These are phyloP conservation scores for Gari tellinella DNA, from an alignment of 2,888 invertebrate genomes.

Conservation along the genomic window DNA sequence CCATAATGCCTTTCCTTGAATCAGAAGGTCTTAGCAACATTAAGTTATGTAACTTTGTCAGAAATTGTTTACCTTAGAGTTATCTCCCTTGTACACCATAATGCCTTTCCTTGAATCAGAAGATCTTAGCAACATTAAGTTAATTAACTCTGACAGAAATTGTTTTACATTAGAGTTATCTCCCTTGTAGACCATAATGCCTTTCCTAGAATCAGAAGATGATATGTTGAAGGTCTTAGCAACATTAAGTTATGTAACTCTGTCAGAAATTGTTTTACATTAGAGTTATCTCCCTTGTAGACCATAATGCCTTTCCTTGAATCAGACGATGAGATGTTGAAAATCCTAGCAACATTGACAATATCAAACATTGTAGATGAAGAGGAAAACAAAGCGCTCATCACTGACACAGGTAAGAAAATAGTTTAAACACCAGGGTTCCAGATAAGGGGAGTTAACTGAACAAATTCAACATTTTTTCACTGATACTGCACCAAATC, in stretches of 20 bases:
- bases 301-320: conserved; percentile 75
- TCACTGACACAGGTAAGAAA: conserved; percentile 71
- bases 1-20: conserved; percentile 75
- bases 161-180: not conserved
- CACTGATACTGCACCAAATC: no score
- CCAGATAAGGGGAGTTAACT: no score
- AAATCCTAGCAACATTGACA: conserved; percentile 76
- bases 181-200: conserved; percentile 70
- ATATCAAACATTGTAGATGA: conserved; percentile 79
- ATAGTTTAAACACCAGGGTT: no score
- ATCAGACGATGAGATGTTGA: conserved; percentile 78
- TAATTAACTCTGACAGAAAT: no score
- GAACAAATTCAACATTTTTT: no score
- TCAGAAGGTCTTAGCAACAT: conserved; percentile 76
- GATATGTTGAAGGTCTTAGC: conserved; percentile 79
- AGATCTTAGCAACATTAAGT: conserved; percentile 67
- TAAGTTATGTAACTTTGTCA: conserved; percentile 35
- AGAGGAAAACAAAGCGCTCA: conserved; percentile 75
- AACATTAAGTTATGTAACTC: conserved; percentile 51
- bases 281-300: conserved; percentile 45
- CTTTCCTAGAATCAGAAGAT: conserved; percentile 75
- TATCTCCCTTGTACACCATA: no score
- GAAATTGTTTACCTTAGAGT: no score
- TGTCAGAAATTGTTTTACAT: no score
- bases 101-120: no score